Base-by-base conservation (phyloP, 2,888 invertebrate genomes). In the Tenthredo notha region DNA sequence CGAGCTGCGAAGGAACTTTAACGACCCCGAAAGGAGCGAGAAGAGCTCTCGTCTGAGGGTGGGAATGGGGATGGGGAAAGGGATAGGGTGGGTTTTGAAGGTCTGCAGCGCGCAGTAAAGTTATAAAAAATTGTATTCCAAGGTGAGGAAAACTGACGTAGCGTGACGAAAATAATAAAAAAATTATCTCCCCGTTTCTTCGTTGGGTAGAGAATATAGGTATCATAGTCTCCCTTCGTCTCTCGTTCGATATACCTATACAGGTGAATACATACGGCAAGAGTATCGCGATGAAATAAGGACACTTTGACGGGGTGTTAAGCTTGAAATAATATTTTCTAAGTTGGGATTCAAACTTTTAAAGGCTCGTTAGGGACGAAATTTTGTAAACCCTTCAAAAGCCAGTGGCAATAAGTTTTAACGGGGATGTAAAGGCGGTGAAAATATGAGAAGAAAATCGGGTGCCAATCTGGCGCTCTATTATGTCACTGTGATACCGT, bases 1-100 rank as follows among this genome's bases (percentile, higher is more conserved):
- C 54, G 54, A 18, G 29, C 29, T 77, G 54, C 47, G 54, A 50
- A 77, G n/a, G 54, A 77, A 77, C 29, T 77, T 77, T 77, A 77
- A 77, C 77, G 77, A 77, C 50, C 18, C 50, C 29, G 67, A 33
- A 61, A 61, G 61, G 21, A 29, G 61, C 21, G 61, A 67, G 67
- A 33, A 61, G 61, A 25, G 61, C 61, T 21, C 61, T 10, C 43
- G 43, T 47, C 47, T 5, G 18, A 15, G 43, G 75, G 10, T n/a
- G 21, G 25, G 43, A 29, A 25, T 12, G 47, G 47, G 47, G 21
- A n/a, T 47, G 7, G 37, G 47, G 74, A 12, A 37, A 15, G 70
- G 70, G 74, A 12, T 70, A 15, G 70, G 70, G 75, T 75, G 37
- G n/a, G 72, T 21, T 75, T 47, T 21, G n/a, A 21, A 75, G 70